These are phyloP conservation scores for Perithous albicinctus DNA, from an alignment of 2,888 invertebrate species.

Conservation along the genomic window DNA sequence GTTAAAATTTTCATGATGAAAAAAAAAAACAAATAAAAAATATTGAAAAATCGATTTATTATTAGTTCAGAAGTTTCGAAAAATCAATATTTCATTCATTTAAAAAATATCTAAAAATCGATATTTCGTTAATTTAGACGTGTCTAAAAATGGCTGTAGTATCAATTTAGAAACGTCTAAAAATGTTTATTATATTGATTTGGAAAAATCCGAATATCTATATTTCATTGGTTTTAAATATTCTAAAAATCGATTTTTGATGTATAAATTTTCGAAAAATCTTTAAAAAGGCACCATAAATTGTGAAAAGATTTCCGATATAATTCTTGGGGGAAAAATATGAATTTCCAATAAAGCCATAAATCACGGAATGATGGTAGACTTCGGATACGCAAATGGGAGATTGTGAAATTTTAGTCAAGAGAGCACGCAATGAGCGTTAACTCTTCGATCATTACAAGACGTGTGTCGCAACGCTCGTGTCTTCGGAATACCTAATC, in stretches of 20 bases:
- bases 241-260: too few relatives aligned
- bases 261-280: too few relatives aligned
- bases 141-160: too few relatives aligned
- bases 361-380: background rate
- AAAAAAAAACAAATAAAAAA: too few relatives aligned
- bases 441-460: constrained; percentile 15
- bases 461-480: constrained; percentile 50
- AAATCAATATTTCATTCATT: background rate
- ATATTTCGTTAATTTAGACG: background rate
- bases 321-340: background rate
- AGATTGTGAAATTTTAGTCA: background rate
- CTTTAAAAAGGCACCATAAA: background rate
- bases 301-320: background rate
- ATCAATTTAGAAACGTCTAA: too few relatives aligned
- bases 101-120: background rate
- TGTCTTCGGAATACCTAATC: constrained; percentile 35
- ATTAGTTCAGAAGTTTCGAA: background rate
- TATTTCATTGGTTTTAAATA: too few relatives aligned
- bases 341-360: background rate
- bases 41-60: background rate
- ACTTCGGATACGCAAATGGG: background rate
- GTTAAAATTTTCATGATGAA: too few relatives aligned
- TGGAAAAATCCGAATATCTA: too few relatives aligned
- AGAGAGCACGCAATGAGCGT: background rate
- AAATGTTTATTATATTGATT: too few relatives aligned